Evolutionary conservation across 2,113 vertebrate species (phyloP).

Genomic region (Tringa solitaria): DNA sequence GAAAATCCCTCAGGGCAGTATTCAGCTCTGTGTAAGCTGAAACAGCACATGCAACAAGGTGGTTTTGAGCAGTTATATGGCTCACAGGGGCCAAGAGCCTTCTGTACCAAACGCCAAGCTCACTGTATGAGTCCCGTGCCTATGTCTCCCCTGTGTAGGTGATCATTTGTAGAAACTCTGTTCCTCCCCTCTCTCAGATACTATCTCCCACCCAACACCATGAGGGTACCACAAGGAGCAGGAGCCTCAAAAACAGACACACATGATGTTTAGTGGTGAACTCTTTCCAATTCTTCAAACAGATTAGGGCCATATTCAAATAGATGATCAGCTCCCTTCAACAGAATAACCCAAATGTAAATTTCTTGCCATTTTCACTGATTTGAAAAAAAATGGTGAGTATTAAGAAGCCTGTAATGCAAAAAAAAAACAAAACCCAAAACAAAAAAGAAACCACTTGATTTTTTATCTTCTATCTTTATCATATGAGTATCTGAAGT

Average conservation of each 20-base stretch:
- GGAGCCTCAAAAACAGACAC: not conserved
- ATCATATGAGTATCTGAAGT: not conserved
- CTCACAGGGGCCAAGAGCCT: not conserved
- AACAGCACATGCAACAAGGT: not conserved
- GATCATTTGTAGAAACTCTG: not conserved
- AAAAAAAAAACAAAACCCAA: not conserved
- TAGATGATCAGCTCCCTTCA: not conserved
- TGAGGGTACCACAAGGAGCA: not conserved
- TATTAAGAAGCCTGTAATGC: not conserved
- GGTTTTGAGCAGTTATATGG: not conserved
- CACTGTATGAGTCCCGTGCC: not conserved
- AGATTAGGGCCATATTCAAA: not conserved
- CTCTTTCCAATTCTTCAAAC: not conserved
- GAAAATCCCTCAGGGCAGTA: not conserved
- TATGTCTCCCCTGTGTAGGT: rapidly evolving
- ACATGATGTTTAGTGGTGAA: rapidly evolving
- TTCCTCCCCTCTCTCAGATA: not conserved
- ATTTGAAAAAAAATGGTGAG: not conserved
- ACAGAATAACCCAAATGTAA: not conserved
- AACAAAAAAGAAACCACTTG: not conserved
- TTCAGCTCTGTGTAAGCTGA: not conserved
- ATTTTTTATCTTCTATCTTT: not conserved
- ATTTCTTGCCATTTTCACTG: not conserved
- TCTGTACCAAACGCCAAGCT: rapidly evolving
- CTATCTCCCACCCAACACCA: rapidly evolving